Base-by-base conservation (phyloP, 30 jellyfish, hydroid and myxozoan genomes). In the Hydractinia symbiolongicarpus region DNA sequence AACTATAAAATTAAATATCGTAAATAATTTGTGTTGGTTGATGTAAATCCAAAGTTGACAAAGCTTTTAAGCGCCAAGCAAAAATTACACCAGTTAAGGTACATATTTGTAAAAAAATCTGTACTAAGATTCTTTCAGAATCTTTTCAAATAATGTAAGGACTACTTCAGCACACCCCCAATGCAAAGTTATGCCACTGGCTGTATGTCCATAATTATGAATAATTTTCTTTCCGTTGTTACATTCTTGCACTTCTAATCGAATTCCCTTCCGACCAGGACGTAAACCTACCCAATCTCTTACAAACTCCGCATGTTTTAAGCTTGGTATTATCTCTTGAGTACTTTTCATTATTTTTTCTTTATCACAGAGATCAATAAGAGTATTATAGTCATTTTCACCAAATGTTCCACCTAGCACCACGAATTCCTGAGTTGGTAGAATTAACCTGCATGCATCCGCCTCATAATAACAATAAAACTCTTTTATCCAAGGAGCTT, bases 211-310 rank as follows among this genome's bases (percentile, higher is more conserved):
- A 50, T 62, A 62, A 9, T 62, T 62, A 62, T 62, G 73, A 15
- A 62, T 5, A 40, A 62, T 5, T 62, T 62, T 5, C 5, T 40
- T 15, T 9, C 30, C 5, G 7, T 17, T 15, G 8, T 15, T 57
- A 20, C 20, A 6, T n/a, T 75, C 50, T 50, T 75, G 76, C 5
- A 20, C 44, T 75, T 75, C 83, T 4, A 75, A 6, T 7, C 83
- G 72, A 9, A 75, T 9, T 16, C 5, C 15, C 54, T 75, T 54
- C 15, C 83, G 74, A 75, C 40, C 72, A 10, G 83, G 83, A 7
- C 83, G 83, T 5, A 75, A 55, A 5, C 83, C 83, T 21, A 75
- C 83, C 83, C 83, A 75, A n/a, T 75, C 83, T 53, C 76, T 16
- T n/a, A 75, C 83, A 75, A 75, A 49, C 75, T 75, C 44, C 13